A percentile compares a stretch with the other conserved stretches of the same genome.
These are phyloP conservation scores for Echinometra lucunter DNA, from an alignment of 53 echinoderm and acorn worm genomes.

Conservation along the genomic window DNA sequence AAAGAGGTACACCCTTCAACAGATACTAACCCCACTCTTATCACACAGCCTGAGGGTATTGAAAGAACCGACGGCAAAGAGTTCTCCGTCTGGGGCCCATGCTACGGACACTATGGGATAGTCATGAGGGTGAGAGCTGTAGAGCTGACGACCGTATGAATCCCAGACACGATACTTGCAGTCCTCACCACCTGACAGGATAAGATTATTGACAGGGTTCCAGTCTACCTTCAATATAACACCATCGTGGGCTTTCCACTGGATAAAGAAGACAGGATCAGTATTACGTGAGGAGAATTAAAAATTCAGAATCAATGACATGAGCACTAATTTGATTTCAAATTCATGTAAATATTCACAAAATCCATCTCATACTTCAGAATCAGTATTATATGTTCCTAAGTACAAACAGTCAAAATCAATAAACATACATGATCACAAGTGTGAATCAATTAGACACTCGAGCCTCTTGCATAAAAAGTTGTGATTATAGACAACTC, in stretches of 20 bases:
- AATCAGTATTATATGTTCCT: neutral
- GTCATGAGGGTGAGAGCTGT: slow-evolving; percentile 88
- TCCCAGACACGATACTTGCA: slow-evolving; percentile 98
- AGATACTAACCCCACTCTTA: slow-evolving; percentile 92
- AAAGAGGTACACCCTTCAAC: neutral
- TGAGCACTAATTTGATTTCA: neutral
- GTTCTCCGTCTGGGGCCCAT: slow-evolving; percentile 97
- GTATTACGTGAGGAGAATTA: too few species aligned
- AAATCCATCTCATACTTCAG: neutral
- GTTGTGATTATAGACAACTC: too few species aligned
- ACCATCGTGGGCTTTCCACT: slow-evolving; percentile 99
- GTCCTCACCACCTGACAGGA: slow-evolving; percentile 96
- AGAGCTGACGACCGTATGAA: slow-evolving; percentile 94
- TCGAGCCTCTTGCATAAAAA: too few species aligned
- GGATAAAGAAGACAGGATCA: neutral
- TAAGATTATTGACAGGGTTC: slow-evolving; percentile 98
- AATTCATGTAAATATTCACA: neutral
- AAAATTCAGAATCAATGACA: neutral
- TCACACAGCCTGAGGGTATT: slow-evolving; percentile 97
- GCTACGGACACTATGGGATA: slow-evolving; percentile 97
- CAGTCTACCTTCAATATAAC: slow-evolving; percentile 98
- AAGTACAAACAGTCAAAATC: too few species aligned
- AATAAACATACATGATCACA: too few species aligned
- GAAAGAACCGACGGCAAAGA: slow-evolving; percentile 97
- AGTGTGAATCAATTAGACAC: too few species aligned